Evolutionary conservation across 2,797 vertebrate species (phyloP).

Genomic region (Galagoides demidoff): DNA sequence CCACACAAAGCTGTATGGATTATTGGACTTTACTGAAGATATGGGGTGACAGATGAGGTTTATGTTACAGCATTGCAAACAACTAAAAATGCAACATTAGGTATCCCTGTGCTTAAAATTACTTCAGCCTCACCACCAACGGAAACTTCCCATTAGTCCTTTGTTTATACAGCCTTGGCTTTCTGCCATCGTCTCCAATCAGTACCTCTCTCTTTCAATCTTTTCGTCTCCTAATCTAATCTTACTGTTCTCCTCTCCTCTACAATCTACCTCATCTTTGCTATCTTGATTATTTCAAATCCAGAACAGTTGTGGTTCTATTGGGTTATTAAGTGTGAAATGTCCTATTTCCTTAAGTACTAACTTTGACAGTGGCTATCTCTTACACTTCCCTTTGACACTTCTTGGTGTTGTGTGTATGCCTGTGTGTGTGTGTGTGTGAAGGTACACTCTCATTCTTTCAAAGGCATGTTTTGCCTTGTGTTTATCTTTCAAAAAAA

Average conservation of each 20-base stretch:
- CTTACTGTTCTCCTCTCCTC: neutral
- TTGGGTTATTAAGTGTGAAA: no score
- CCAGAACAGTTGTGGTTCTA: neutral
- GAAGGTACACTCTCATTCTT: no score
- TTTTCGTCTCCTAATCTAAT: neutral
- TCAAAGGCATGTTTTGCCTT: no score
- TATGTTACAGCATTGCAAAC: neutral
- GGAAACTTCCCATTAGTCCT: neutral
- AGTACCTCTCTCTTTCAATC: neutral
- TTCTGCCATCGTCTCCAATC: neutral
- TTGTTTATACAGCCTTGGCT: neutral
- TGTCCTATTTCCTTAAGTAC: no score
- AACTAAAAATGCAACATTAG: neutral
- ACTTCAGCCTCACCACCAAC: neutral
- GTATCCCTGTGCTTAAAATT: neutral
- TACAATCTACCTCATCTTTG: neutral
- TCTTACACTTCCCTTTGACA: no score
- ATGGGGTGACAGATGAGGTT: neutral
- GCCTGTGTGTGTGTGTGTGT: no score
- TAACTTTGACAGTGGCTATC: no score
- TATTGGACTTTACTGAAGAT: neutral
- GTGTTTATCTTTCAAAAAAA: no score
- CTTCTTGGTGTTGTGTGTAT: no score
- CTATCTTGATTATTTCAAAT: neutral
- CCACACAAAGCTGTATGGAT: neutral